Evolutionary conservation across 1,140 invertebrate species (phyloP).

Genomic region (Drosophila truncata): DNA sequence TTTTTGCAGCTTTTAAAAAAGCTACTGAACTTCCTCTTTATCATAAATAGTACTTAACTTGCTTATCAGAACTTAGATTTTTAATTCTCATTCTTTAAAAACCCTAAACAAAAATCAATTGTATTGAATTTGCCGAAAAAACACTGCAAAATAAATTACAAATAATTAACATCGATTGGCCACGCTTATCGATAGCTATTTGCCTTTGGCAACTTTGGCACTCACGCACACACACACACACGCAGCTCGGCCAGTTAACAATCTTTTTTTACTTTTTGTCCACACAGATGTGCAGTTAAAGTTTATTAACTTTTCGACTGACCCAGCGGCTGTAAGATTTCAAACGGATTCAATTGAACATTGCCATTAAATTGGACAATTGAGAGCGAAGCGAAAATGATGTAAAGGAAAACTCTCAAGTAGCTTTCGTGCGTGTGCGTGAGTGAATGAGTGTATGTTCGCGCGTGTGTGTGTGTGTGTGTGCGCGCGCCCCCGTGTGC

Average conservation of each 20-base stretch:
- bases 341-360: neutral
- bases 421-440: constrained; percentile 12
- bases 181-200: neutral
- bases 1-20: neutral
- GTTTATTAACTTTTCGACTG: constrained; percentile 8
- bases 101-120: neutral
- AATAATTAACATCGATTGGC: neutral
- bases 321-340: neutral
- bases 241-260: constrained; percentile 32
- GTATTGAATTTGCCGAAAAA: neutral
- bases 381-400: constrained; percentile 31
- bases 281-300: constrained; percentile 16
- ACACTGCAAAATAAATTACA: neutral
- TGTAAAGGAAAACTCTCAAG: constrained; percentile 54
- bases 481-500: constrained; percentile 9
- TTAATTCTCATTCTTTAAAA: too few relatives aligned
- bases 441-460: neutral
- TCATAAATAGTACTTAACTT: neutral
- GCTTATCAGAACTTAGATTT: neutral
- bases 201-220: constrained; percentile 20
- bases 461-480: constrained; percentile 8
- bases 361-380: neutral
- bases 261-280: constrained; percentile 33
- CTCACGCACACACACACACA: constrained; percentile 17
- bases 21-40: fast-evolving